Base-by-base conservation (phyloP, 2,113 vertebrate species). In the Trachemys scripta region DNA sequence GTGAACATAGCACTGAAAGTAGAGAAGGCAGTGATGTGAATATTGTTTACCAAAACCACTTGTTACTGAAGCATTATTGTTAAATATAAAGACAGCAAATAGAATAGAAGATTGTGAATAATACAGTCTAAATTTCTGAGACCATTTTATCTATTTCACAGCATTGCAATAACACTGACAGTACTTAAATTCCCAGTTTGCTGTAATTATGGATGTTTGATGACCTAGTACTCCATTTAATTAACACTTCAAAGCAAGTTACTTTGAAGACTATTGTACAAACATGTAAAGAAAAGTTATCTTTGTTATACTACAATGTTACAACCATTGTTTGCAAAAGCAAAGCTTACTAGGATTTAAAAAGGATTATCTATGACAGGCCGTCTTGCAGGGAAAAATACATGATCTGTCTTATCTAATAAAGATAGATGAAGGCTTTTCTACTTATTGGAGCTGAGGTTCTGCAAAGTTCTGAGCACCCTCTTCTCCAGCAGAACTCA, bases 121-220 rank as follows among this genome's bases (percentile, higher is more conserved):
- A 80, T 29, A 5, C 86, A 49, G 87, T 83, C 25, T 81, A 45
- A 84, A 84, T 72, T 85, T 62, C 24, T 88, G 79, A 94, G 29
- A 5, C 27, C 90, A 54, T 83, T 95, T 20, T 10, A 91, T 29
- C 83, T 89, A 19, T 0, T 1, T 57, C 38, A 51, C 16, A 84
- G 79, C 65, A 56, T 4, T 56, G 19, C 69, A 72, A 90, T 56
- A 92, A 91, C 45, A 84, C 0, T 82, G 90, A 62, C 51, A 87
- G 45, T 31, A 87, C 9, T 53, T 35, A 75, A 50, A 87, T 57
- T 90, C 90, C 19, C 20, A 27, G 35, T 90, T 96, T 57, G 91
- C 57, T 95, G 38, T 76, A 89, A 89, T 89, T 50, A 81, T 89
- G 35, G 93, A 90, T 90, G 86, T 91, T 31, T 35, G 27, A 88